These are phyloP conservation scores for Sebastes minor DNA, from an alignment of 2,797 vertebrate species.

Conservation along the genomic window DNA sequence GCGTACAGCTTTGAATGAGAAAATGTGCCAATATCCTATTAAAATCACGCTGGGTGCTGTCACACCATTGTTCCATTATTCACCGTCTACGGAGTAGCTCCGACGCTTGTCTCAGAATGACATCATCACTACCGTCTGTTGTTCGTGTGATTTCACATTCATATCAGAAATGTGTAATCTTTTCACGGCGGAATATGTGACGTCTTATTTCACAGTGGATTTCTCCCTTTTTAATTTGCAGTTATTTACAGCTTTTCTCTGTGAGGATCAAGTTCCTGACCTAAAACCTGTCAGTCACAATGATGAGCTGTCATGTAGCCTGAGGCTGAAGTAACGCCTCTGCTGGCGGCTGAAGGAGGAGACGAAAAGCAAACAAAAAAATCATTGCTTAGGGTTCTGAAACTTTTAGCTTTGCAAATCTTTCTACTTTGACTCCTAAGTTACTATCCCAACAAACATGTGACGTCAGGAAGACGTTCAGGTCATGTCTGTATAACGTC, in stretches of 20 bases:
- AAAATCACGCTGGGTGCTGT: slow-evolving; percentile 28
- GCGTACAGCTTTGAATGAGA: neutral
- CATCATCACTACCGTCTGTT: neutral
- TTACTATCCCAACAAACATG: too few relatives aligned
- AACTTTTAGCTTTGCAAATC: neutral
- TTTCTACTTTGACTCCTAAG: neutral
- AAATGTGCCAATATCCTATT: slow-evolving; percentile 17
- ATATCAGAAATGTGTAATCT: neutral
- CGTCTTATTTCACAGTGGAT: neutral
- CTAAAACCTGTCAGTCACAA: slow-evolving; percentile 14
- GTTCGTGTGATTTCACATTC: neutral
- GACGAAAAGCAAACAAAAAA: neutral
- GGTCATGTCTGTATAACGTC: too few relatives aligned
- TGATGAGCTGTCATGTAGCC: slow-evolving; percentile 25
- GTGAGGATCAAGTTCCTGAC: slow-evolving; percentile 8
- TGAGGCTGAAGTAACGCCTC: slow-evolving; percentile 9
- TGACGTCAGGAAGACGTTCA: too few relatives aligned
- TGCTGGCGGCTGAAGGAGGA: slow-evolving; percentile 1
- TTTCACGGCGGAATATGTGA: neutral
- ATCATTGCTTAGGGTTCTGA: neutral
- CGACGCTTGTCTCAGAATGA: neutral
- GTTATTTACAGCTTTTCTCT: neutral
- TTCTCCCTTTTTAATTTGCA: neutral
- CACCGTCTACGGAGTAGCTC: neutral
- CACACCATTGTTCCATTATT: slow-evolving; percentile 8